These are phyloP conservation scores for Saccostrea glomerata DNA, from an alignment of 1,140 invertebrate genomes.

Conservation along the genomic window DNA sequence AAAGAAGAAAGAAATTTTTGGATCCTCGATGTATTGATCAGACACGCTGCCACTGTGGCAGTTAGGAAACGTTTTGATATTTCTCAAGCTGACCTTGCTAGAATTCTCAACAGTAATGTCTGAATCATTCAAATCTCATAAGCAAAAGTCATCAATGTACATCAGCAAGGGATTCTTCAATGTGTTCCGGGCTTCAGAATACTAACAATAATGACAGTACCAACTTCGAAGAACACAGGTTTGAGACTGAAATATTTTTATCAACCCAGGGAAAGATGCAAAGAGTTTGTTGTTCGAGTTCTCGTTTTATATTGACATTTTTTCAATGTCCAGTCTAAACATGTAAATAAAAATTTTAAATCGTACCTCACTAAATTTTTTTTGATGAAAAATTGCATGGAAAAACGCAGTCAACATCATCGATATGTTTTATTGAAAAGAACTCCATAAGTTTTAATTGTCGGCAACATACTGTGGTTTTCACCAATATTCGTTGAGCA, in stretches of 20 bases:
- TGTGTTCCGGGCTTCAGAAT: not conserved
- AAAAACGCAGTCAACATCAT: too few relatives aligned
- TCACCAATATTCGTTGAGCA: too few relatives aligned
- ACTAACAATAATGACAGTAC: not conserved
- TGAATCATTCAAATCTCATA: not conserved
- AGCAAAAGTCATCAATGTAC: not conserved
- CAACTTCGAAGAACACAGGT: not conserved
- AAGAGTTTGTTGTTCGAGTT: too few relatives aligned
- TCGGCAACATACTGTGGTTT: too few relatives aligned
- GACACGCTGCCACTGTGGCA: not conserved
- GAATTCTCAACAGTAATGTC: not conserved
- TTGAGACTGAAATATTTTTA: not conserved
- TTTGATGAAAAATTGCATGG: too few relatives aligned
- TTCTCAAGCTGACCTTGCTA: not conserved
- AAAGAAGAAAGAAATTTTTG: conserved; percentile 10
- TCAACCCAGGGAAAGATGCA: not conserved
- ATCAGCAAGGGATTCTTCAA: not conserved
- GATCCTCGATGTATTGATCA: not conserved
- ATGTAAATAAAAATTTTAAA: too few relatives aligned
- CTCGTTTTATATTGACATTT: too few relatives aligned
- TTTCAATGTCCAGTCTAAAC: too few relatives aligned
- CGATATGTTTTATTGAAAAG: too few relatives aligned
- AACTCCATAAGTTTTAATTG: too few relatives aligned
- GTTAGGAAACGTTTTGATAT: not conserved
- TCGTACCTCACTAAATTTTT: too few relatives aligned